phyloP scores from a whole-genome alignment of 2,888 invertebrate genomes.

The Spodoptera exigua region DNA sequence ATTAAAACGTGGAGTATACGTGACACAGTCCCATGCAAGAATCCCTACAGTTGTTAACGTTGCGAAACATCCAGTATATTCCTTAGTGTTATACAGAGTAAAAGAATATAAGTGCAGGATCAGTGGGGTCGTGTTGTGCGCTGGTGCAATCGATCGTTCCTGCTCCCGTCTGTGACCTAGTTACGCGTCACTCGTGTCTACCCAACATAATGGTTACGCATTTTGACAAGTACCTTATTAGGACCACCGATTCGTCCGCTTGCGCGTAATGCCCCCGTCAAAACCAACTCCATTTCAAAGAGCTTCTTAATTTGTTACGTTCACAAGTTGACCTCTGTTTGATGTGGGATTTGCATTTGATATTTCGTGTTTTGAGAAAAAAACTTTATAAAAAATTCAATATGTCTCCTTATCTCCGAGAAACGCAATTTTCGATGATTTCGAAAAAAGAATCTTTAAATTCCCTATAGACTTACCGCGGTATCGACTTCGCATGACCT shows the following conservation, averaged over 20 bases:
- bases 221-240: conserved; percentile 63
- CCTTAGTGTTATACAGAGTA: conserved; percentile 16
- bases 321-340: conserved; percentile 20
- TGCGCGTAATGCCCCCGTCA: conserved; percentile 21
- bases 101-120: conserved; percentile 62
- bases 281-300: conserved; percentile 25
- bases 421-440: conserved; percentile 25
- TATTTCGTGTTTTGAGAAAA: conserved; percentile 3
- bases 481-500: conserved; percentile 30
- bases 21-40: conserved; percentile 26
- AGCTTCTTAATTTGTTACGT: conserved; percentile 19
- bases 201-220: conserved; percentile 60
- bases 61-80: conserved; percentile 27
- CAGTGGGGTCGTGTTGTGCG: conserved; percentile 66
- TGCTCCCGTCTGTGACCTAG: conserved; percentile 74
- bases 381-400: conserved; percentile 8
- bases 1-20: conserved; percentile 29
- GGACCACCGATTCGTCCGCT: conserved; percentile 33
- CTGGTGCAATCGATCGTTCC: conserved; percentile 73
- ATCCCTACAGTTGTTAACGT: conserved; percentile 14
- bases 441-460: conserved; percentile 28
- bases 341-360: background rate
- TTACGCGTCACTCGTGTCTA: conserved; percentile 65
- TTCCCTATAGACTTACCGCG: conserved; percentile 36
- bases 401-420: conserved; percentile 1